These are phyloP conservation scores for Aricia artaxerxes DNA, from an alignment of 2,888 invertebrate species.

Conservation along the genomic window DNA sequence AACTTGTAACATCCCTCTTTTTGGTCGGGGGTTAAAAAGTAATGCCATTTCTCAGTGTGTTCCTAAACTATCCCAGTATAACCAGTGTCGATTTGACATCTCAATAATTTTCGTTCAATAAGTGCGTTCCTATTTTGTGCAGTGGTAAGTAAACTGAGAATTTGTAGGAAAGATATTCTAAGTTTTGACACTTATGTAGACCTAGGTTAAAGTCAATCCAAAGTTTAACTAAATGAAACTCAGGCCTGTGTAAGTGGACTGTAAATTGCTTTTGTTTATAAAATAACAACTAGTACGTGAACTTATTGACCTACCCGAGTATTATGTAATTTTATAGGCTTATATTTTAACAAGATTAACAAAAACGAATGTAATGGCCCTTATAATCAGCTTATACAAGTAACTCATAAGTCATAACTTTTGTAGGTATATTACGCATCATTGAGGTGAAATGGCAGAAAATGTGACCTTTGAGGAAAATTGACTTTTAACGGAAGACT, in stretches of 20 bases:
- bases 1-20: too few species aligned
- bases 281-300: not conserved
- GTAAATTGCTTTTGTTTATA: not conserved
- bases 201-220: too few species aligned
- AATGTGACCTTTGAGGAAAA: not conserved
- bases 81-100: too few species aligned
- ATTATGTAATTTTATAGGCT: not conserved
- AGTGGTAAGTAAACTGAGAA: too few species aligned
- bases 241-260: not conserved
- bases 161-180: too few species aligned
- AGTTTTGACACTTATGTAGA: too few species aligned
- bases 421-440: not conserved
- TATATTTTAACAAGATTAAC: not conserved
- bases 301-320: not conserved
- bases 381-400: not conserved
- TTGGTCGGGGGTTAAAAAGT: too few species aligned
- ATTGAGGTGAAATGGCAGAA: not conserved
- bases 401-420: not conserved
- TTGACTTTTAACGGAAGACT: conserved; percentile 11
- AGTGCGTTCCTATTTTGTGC: too few species aligned
- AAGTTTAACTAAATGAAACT: too few species aligned
- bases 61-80: too few species aligned
- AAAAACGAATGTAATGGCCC: not conserved
- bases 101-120: too few species aligned
- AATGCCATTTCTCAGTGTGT: too few species aligned